Evolutionary conservation across 2,888 invertebrate genomes (phyloP).

Genomic region (Aphidius colemani): DNA sequence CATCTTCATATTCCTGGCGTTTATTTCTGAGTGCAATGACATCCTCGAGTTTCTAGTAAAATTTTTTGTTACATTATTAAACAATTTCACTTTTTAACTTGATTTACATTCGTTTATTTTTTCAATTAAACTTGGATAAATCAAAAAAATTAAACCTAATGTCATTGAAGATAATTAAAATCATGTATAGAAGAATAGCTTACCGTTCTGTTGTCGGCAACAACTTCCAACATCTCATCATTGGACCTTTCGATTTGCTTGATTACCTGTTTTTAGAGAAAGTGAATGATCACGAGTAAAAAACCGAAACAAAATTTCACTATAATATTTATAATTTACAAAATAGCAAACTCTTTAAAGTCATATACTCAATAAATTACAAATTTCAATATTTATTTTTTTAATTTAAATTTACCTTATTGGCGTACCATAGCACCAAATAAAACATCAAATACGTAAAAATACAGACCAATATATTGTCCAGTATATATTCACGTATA

Average conservation of each 20-base stretch:
- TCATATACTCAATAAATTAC: no score
- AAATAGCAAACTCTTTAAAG: no score
- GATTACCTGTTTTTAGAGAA: constrained; percentile 42
- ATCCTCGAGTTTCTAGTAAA: constrained; percentile 47
- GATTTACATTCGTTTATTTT: not conserved
- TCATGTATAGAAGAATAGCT: constrained; percentile 22
- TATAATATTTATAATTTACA: not conserved
- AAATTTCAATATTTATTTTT: not conserved
- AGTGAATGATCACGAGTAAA: not conserved
- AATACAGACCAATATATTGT: constrained; percentile 49
- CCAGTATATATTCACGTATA: constrained; percentile 50
- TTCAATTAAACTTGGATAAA: not conserved
- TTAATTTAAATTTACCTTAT: constrained; percentile 45
- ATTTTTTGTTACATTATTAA: not conserved
- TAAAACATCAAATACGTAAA: constrained; percentile 50
- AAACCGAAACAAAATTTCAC: constrained; percentile 1
- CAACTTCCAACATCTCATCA: constrained; percentile 40
- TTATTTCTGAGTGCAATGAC: constrained; percentile 48
- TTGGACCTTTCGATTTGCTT: constrained; percentile 48
- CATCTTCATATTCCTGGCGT: constrained; percentile 50
- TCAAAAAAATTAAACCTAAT: not conserved
- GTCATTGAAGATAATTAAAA: no score
- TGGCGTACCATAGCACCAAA: constrained; percentile 50
- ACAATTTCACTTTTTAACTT: not conserved
- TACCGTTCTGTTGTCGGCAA: constrained; percentile 48